Evolutionary conservation across 2,888 invertebrate species (phyloP).

Genomic region (Lutraria lutraria): DNA sequence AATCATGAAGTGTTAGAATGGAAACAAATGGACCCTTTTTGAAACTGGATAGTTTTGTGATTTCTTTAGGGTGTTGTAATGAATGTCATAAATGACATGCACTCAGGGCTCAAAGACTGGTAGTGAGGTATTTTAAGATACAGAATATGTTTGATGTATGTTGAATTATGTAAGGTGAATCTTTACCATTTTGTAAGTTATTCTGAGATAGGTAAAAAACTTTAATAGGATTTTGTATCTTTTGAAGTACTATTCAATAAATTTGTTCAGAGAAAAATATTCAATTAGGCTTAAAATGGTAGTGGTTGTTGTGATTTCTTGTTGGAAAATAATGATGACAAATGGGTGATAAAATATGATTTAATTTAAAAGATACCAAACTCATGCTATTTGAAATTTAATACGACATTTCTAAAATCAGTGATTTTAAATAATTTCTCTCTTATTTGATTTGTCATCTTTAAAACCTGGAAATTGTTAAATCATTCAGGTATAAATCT

Average conservation of each 20-base stretch:
- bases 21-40: conserved; percentile 25
- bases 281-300: background rate
- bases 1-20: conserved; percentile 20
- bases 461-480: conserved; percentile 11
- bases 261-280: conserved; percentile 3
- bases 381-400: background rate
- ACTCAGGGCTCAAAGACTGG: background rate
- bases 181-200: conserved; percentile 4
- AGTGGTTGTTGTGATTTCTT: conserved; percentile 2
- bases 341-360: conserved; percentile 5
- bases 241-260: conserved; percentile 11
- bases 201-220: conserved; percentile 5
- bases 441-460: conserved; percentile 13
- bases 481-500: background rate
- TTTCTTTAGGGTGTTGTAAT: background rate
- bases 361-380: background rate
- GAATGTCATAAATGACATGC: background rate
- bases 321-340: background rate
- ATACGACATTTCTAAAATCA: background rate
- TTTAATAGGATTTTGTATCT: conserved; percentile 2
- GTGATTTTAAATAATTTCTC: background rate
- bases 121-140: conserved; percentile 9
- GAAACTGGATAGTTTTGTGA: conserved; percentile 40
- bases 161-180: background rate
- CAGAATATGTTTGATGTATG: conserved; percentile 2